These are phyloP conservation scores for Papilio protenor DNA, from an alignment of 2,888 invertebrate genomes.

Conservation along the genomic window DNA sequence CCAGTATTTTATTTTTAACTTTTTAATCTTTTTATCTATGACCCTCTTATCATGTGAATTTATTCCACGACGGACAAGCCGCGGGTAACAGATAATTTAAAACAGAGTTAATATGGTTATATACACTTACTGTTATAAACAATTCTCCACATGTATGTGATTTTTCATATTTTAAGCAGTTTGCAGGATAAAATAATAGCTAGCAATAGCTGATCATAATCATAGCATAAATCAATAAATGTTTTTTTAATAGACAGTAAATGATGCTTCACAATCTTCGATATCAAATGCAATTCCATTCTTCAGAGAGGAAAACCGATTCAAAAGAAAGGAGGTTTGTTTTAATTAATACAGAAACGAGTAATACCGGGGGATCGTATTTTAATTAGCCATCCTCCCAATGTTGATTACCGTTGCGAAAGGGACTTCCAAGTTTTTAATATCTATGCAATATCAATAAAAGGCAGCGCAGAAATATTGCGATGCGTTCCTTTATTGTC, in stretches of 20 bases:
- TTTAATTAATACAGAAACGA: constrained; percentile 34
- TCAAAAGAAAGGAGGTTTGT: constrained; percentile 31
- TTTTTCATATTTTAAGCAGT: too few species aligned
- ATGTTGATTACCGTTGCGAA: constrained; percentile 21
- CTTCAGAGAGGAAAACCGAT: not conserved
- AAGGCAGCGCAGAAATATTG: constrained; percentile 1
- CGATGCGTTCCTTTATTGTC: constrained; percentile 20
- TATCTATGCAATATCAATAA: constrained; percentile 39
- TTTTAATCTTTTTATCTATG: too few species aligned
- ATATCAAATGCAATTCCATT: constrained; percentile 30
- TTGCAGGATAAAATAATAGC: not conserved
- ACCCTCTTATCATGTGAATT: too few species aligned
- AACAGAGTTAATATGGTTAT: too few species aligned
- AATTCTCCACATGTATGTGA: too few species aligned
- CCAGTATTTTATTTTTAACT: not conserved
- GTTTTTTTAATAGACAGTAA: not conserved
- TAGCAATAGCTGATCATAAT: not conserved
- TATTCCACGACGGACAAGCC: too few species aligned
- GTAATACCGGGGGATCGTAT: constrained; percentile 31
- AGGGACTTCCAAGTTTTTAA: constrained; percentile 27
- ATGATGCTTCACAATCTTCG: not conserved
- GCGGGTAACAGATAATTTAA: too few species aligned
- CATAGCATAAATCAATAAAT: not conserved
- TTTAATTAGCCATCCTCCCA: constrained; percentile 37
- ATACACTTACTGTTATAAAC: too few species aligned